Base-by-base conservation (phyloP, 1,140 invertebrate genomes). In the Centruroides sculpturatus region DNA sequence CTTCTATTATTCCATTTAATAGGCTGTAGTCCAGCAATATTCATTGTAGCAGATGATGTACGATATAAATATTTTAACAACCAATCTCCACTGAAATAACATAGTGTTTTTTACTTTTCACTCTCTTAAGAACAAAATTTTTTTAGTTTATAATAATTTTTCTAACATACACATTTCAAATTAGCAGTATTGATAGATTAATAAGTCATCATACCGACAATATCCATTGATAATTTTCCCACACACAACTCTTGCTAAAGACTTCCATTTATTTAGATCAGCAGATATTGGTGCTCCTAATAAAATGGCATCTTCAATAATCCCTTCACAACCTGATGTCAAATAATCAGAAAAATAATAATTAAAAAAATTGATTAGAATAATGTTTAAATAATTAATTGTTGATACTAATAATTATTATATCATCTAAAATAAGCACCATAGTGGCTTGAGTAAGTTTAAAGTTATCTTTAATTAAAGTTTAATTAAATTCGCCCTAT, bases 251-350 rank as follows among this genome's bases (percentile, higher is more conserved):
- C 69, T 71, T 0, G 73, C 65, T 60, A 84, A 76, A 56, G 73
- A 72, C 56, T 75, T 69, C 83, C 83, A 85, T 34, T 78, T 70
- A 60, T 71, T 71, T 47, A 72, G 65, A 66, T 77, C 72, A 23
- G 77, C 80, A 5, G 80, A 68, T 48, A 83, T 80, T 10, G 85
- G 85, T 6, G 84, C 80, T 47, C 85, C 85, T 5, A 87, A 73
- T 56, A 87, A 71, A 58, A 85, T 76, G 0, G 81, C 85, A 71
- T 87, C 83, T 68, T 86, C 81, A 46, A 87, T 72, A 59, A 87
- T 82, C 4, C 84, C 84, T 66, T 81, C 77, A 69, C 66, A 69
- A 56, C 73, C 73, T 76, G 54, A 34, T n/a, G 12, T n/a, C 49
- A 51, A 34, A 51, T 34, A 51, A n/a, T 34, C 23, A 23, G n/a